Base-by-base conservation (phyloP, 2,888 invertebrate species). In the Chrysopilus asiliformis region DNA sequence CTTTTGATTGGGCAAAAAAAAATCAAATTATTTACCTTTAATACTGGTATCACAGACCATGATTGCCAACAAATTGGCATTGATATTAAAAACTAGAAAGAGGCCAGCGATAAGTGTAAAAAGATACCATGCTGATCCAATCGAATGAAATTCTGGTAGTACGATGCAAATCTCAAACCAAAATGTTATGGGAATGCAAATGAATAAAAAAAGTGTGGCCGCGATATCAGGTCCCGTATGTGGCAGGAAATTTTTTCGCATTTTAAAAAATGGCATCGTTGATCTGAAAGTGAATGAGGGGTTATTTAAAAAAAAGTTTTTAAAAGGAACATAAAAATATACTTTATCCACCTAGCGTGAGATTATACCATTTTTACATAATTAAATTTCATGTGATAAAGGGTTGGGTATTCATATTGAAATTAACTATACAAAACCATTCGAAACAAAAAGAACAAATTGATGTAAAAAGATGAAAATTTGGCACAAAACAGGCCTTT, bases 11-110 rank as follows among this genome's bases (percentile, higher is more conserved):
- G 14, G 20, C 13, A 20, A 22, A 22, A 22, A 22, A 22, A 8
- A 22, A 22, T 10, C 10, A 22, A 22, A 13, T 4, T 17, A 45
- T 47, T 67, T 53, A 54, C 70, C 74, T 53, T 65, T 68, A 49
- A 79, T 80, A 47, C 82, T 83, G 10, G 83, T 81, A 49, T 90
- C 82, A 36, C 76, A 76, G 34, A 80, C 60, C 53, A 87, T 72
- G 20, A 82, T 72, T 48, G 74, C 81, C 30, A 83, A 66, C 53
- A 83, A 72, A 55, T 89, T 90, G 2, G 80, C 75, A 32, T 81
- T 68, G 18, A 89, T 67, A 54, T 90, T 90, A 27, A 78, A 58
- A 49, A 87, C 63, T 1, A 90, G 59, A 55, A 83, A 85, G 25
- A 74, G 67, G 27, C 80, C 79, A 45, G 69, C 60, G 13, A 68